Percentiles rank a stretch among this genome's conserved stretches.
phyloP scores from a whole-genome alignment of 2,888 invertebrate genomes.

The Lithosia quadra region DNA sequence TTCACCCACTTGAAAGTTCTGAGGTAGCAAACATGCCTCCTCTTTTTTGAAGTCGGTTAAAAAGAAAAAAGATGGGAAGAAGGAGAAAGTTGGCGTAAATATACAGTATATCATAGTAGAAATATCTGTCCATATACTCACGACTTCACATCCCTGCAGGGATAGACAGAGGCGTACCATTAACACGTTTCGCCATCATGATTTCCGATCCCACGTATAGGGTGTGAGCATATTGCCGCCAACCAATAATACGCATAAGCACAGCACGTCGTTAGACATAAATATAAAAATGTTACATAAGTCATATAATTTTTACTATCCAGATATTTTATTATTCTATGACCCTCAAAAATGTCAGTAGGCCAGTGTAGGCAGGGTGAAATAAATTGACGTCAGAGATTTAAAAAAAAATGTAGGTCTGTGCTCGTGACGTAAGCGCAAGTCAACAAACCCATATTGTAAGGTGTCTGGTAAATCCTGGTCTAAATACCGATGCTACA shows the following conservation, averaged over 20 bases:
- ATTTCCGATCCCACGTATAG: neutral
- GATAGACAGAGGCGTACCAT: neutral
- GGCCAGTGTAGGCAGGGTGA: constrained; percentile 8
- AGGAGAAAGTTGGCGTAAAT: too few relatives aligned
- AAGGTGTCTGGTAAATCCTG: constrained; percentile 34
- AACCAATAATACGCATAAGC: too few relatives aligned
- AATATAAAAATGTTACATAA: neutral
- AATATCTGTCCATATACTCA: neutral
- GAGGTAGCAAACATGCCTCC: too few relatives aligned
- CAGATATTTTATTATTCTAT: neutral
- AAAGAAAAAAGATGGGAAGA: too few relatives aligned
- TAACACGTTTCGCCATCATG: neutral
- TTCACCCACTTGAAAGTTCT: too few relatives aligned
- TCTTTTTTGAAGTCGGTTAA: too few relatives aligned
- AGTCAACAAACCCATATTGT: constrained; percentile 44
- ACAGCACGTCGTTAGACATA: too few relatives aligned
- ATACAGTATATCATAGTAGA: too few relatives aligned
- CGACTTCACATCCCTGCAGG: neutral
- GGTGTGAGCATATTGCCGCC: neutral
- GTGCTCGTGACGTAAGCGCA: constrained; percentile 31
- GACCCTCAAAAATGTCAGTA: constrained; percentile 12
- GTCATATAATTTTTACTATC: neutral
- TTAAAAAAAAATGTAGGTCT: neutral
- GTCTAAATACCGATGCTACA: constrained; percentile 42
- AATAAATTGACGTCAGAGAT: neutral